phyloP scores from a whole-genome alignment of 2,888 invertebrate genomes.

The Choreutis nemorana region DNA sequence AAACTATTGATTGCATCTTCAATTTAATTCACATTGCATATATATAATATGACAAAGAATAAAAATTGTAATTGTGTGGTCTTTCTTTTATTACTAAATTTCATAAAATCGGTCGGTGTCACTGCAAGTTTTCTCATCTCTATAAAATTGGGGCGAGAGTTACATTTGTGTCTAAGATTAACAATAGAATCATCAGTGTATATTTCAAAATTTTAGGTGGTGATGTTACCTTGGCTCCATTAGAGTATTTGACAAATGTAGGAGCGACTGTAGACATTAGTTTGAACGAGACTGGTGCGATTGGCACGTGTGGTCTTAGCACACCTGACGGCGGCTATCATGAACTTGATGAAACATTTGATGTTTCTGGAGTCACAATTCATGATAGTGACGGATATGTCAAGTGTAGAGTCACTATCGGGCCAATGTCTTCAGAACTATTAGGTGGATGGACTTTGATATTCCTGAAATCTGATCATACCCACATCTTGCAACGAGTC shows the following conservation, averaged over 20 bases:
- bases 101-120: too few species aligned
- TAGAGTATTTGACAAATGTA: constrained; percentile 8
- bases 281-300: constrained; percentile 6
- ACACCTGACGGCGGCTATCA: constrained; percentile 4
- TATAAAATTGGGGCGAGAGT: too few species aligned
- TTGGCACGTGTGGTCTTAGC: constrained; percentile 5
- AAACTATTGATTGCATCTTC: too few species aligned
- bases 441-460: constrained; percentile 8
- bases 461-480: constrained; percentile 5
- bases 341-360: constrained; percentile 2
- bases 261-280: constrained; percentile 6
- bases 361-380: constrained; percentile 6
- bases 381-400: constrained; percentile 5
- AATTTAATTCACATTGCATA: too few species aligned
- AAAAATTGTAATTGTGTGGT: too few species aligned
- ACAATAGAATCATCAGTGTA: neutral
- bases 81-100: too few species aligned
- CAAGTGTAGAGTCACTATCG: constrained; percentile 7
- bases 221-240: constrained; percentile 1
- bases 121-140: too few species aligned
- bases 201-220: constrained; percentile 7
- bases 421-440: constrained; percentile 7
- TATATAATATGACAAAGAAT: too few species aligned
- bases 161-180: too few species aligned
- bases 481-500: constrained; percentile 4